These are phyloP conservation scores for Caenorhabditis becei DNA, from an alignment of 2,888 invertebrate species.

Conservation along the genomic window DNA sequence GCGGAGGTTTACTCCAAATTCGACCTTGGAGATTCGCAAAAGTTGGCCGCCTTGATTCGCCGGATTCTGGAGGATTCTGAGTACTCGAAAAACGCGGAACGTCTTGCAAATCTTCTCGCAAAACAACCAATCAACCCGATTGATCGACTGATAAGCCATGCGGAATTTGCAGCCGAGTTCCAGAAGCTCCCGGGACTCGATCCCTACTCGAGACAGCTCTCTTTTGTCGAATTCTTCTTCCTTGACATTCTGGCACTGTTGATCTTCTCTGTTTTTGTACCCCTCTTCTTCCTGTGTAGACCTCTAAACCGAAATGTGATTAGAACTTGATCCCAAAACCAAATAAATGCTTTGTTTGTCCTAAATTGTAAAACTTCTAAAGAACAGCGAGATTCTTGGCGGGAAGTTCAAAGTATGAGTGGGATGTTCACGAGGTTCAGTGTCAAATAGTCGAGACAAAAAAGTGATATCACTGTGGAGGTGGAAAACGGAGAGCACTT, in stretches of 20 bases:
- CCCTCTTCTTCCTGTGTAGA: too few relatives aligned
- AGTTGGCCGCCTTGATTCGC: conserved; percentile 30
- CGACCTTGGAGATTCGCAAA: conserved; percentile 47
- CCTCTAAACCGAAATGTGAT: neutral
- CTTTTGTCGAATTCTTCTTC: conserved; percentile 38
- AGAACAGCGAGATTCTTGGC: neutral
- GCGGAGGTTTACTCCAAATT: conserved; percentile 60
- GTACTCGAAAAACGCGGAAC: neutral
- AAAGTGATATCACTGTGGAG: too few relatives aligned
- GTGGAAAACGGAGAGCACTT: too few relatives aligned
- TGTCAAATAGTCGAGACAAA: too few relatives aligned
- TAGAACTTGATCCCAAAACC: conserved; percentile 11
- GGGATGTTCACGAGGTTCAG: too few relatives aligned
- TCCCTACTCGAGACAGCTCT: conserved; percentile 36
- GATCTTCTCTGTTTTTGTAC: too few relatives aligned
- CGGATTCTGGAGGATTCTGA: conserved; percentile 46
- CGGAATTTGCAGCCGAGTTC: conserved; percentile 56
- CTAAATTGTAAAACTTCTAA: too few relatives aligned
- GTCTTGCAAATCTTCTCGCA: conserved; percentile 34
- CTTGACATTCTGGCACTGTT: conserved; percentile 25
- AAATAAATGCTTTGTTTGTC: conserved; percentile 7
- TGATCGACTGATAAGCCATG: conserved; percentile 34
- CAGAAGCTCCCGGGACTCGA: conserved; percentile 42
- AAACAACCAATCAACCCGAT: conserved; percentile 50
- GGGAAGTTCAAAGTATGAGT: too few relatives aligned